Evolutionary conservation across 2,888 invertebrate genomes (phyloP).

Genomic region (Diploptera punctata): DNA sequence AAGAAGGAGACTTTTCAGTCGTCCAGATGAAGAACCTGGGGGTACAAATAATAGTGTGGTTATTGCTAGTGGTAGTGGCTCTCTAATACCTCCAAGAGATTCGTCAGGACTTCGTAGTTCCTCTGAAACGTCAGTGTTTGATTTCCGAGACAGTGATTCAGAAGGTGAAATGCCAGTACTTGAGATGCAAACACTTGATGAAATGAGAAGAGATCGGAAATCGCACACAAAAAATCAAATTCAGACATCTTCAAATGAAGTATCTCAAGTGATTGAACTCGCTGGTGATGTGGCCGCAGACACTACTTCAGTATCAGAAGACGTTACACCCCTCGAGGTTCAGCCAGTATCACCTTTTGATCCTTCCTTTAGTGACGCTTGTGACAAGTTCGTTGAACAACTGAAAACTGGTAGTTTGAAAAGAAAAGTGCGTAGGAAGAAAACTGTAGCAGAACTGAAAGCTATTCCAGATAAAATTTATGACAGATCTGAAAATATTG

Average conservation of each 20-base stretch:
- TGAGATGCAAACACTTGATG: slow-evolving; percentile 71
- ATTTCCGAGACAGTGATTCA: slow-evolving; percentile 68
- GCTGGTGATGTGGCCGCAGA: slow-evolving; percentile 39
- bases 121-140: slow-evolving; percentile 69
- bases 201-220: slow-evolving; percentile 64
- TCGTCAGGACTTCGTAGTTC: slow-evolving; percentile 61
- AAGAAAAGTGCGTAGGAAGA: slow-evolving; percentile 64
- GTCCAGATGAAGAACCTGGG: slow-evolving; percentile 60
- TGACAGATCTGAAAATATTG: slow-evolving; percentile 16
- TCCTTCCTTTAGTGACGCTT: slow-evolving; percentile 71
- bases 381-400: slow-evolving; percentile 81
- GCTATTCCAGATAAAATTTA: slow-evolving; percentile 2
- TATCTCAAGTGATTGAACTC: slow-evolving; percentile 4
- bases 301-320: background rate
- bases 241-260: background rate
- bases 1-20: slow-evolving; percentile 62
- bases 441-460: slow-evolving; percentile 51
- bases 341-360: slow-evolving; percentile 44
- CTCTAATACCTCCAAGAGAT: slow-evolving; percentile 53
- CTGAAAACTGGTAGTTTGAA: slow-evolving; percentile 63
- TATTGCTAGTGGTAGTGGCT: slow-evolving; percentile 50
- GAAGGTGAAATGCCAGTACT: slow-evolving; percentile 67
- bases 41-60: slow-evolving; percentile 43
- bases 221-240: slow-evolving; percentile 62
- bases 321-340: background rate